A percentile compares a stretch with the other conserved stretches of the same genome.
These are phyloP conservation scores for Drosophila neotestacea DNA, from an alignment of 2,888 invertebrate species.

Conservation along the genomic window DNA sequence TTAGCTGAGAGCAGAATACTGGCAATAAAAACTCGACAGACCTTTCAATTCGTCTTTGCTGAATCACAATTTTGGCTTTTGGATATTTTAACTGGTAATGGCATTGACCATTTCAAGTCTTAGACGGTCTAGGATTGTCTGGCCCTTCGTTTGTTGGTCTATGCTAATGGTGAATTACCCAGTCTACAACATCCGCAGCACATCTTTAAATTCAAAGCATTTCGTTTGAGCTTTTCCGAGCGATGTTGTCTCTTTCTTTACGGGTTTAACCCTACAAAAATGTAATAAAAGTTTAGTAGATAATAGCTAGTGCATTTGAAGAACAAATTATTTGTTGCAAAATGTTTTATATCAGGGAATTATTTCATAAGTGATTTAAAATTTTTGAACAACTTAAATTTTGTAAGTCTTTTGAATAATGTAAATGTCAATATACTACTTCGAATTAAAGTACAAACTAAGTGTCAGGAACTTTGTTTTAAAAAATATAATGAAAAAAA, in stretches of 20 bases:
- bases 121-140: background rate
- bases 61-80: slow-evolving; percentile 16
- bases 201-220: slow-evolving; percentile 39
- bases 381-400: no score
- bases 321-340: background rate
- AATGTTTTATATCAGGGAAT: no score
- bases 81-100: background rate
- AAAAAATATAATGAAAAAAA: no score
- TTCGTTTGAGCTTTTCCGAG: slow-evolving; percentile 15
- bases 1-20: slow-evolving; percentile 16
- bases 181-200: slow-evolving; percentile 31
- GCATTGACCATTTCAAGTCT: background rate
- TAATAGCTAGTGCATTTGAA: background rate
- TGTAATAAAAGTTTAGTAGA: background rate
- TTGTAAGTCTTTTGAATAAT: no score
- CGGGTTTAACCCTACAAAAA: slow-evolving; percentile 2
- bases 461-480: no score
- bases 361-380: no score
- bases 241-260: background rate
- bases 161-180: slow-evolving; percentile 36
- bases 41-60: slow-evolving; percentile 27
- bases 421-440: no score
- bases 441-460: no score
- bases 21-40: slow-evolving; percentile 27
- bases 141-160: slow-evolving; percentile 22